phyloP scores from a whole-genome alignment of 1,140 invertebrate species.

The Diuraphis noxia region DNA sequence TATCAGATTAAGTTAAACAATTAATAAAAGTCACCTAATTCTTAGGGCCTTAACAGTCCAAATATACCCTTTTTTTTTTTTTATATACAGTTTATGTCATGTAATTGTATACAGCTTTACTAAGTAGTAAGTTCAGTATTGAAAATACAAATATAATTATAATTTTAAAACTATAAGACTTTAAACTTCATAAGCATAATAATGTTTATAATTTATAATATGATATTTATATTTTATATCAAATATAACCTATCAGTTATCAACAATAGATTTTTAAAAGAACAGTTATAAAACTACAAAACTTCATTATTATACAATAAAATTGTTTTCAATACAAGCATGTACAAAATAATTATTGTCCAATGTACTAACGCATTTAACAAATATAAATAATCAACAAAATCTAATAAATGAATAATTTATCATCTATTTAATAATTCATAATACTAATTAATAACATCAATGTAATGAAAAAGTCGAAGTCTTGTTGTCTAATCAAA shows the following conservation, averaged over 20 bases:
- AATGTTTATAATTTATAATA: conserved; percentile 1
- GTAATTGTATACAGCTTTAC: neutral
- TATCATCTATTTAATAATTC: conserved; percentile 29
- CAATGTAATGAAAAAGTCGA: no score
- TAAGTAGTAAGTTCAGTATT: neutral
- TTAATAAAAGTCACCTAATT: no score
- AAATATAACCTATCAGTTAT: conserved; percentile 31
- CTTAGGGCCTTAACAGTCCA: no score
- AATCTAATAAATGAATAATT: conserved; percentile 23
- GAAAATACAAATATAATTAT: neutral
- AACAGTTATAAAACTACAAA: conserved; percentile 8
- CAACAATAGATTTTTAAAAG: conserved; percentile 12
- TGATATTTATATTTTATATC: neutral
- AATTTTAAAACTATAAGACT: neutral
- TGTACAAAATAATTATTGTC: conserved; percentile 19
- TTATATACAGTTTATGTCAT: neutral
- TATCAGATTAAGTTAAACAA: no score
- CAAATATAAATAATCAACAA: conserved; percentile 30
- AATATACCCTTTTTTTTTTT: no score
- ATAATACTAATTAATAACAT: conserved; percentile 32
- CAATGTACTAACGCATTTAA: conserved; percentile 18
- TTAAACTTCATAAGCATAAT: neutral
- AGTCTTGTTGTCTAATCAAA: no score
- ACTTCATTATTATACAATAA: conserved; percentile 16
- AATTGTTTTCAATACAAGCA: conserved; percentile 2